These are phyloP conservation scores for Machaerirhynchus nigripectus DNA, from an alignment of 2,113 vertebrate genomes.

Conservation along the genomic window DNA sequence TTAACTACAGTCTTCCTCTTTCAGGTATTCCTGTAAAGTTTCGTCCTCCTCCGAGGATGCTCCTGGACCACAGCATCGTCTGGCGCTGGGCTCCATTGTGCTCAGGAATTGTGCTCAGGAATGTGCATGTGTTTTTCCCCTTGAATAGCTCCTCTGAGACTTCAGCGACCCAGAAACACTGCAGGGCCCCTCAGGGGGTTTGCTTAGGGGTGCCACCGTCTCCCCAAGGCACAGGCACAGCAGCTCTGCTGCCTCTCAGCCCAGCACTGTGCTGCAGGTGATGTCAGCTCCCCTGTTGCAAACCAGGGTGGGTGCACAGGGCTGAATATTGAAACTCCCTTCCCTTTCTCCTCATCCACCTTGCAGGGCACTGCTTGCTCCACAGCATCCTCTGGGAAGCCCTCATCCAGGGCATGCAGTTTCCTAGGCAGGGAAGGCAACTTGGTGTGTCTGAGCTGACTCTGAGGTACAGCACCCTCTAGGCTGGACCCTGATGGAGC, in stretches of 20 bases:
- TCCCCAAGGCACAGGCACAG: background rate
- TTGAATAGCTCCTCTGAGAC: slow-evolving; percentile 26
- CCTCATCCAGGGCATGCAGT: accelerated
- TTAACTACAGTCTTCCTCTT: slow-evolving; percentile 46
- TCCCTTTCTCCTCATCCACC: background rate
- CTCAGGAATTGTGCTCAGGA: slow-evolving; percentile 43
- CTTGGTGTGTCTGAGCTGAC: background rate
- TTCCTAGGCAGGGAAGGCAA: background rate
- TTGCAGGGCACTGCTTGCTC: background rate
- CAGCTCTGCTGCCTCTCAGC: background rate
- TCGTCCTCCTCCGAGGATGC: background rate
- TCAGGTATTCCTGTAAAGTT: slow-evolving; percentile 30
- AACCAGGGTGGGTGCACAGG: background rate
- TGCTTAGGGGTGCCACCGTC: background rate
- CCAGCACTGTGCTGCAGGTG: background rate
- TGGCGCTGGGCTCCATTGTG: background rate
- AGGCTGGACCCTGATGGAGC: background rate
- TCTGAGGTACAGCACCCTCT: background rate
- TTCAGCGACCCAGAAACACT: background rate
- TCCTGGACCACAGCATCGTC: slow-evolving; percentile 4
- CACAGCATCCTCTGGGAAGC: background rate
- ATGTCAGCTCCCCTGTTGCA: background rate
- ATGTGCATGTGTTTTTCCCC: slow-evolving; percentile 23
- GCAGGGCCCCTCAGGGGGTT: background rate
- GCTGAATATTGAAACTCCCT: background rate